Percentiles rank a stretch among this genome's conserved stretches.
Evolutionary conservation across 2,888 invertebrate species (phyloP).

Genomic region (Parasteatoda lunata): DNA sequence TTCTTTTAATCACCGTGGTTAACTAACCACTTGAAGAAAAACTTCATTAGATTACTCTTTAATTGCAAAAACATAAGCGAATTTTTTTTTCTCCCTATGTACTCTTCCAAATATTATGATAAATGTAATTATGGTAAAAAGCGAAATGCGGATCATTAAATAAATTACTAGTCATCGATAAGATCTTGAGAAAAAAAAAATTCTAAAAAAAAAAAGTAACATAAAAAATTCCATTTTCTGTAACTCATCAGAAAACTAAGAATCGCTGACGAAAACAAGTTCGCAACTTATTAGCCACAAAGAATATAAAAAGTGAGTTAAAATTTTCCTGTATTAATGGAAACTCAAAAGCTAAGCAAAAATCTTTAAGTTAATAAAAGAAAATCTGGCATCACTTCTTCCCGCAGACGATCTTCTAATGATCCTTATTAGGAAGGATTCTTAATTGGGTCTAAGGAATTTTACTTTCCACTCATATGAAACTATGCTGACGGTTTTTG

Average conservation of each 20-base stretch:
- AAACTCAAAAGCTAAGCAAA: slow-evolving; percentile 38
- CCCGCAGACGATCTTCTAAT: slow-evolving; percentile 43
- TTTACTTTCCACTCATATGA: not conserved
- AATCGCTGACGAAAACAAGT: slow-evolving; percentile 25
- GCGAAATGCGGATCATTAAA: slow-evolving; percentile 2
- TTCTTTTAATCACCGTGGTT: slow-evolving; percentile 31
- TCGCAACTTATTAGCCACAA: slow-evolving; percentile 10
- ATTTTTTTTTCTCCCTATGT: not conserved
- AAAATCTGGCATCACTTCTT: slow-evolving; percentile 24
- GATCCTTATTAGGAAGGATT: slow-evolving; percentile 51
- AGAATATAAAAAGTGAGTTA: slow-evolving; percentile 13
- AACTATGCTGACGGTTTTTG: slow-evolving; percentile 22
- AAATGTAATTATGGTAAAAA: slow-evolving; percentile 19
- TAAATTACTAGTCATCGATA: slow-evolving; percentile 12
- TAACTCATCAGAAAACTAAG: not conserved
- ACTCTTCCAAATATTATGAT: slow-evolving; percentile 1
- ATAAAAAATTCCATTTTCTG: not conserved
- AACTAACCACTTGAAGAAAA: slow-evolving; percentile 7
- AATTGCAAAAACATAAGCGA: not conserved
- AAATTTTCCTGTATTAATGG: not conserved
- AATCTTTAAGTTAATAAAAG: slow-evolving; percentile 46
- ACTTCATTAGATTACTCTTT: no score
- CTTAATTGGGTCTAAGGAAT: slow-evolving; percentile 42
- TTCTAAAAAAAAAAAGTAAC: not conserved
- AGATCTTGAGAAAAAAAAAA: not conserved